Percentiles rank a stretch among this genome's conserved stretches.
Evolutionary conservation across 2,113 vertebrate genomes (phyloP).

Genomic region (Thermophis baileyi): DNA sequence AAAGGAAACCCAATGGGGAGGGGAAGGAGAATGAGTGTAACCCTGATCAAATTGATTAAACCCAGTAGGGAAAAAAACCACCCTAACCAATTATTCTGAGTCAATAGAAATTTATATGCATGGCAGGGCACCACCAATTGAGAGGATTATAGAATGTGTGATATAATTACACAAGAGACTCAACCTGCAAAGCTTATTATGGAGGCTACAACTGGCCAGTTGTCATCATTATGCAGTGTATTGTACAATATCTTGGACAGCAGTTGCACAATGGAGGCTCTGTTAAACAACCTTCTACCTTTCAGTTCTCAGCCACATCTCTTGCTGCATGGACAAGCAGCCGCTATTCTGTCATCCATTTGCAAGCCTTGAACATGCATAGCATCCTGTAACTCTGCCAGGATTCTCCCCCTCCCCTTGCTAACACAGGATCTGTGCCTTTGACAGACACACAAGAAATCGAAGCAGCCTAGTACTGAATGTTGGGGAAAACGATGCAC

Average conservation of each 20-base stretch:
- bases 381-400: neutral
- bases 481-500: neutral
- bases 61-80: neutral
- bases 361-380: neutral
- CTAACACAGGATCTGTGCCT: neutral
- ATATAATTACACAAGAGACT: neutral
- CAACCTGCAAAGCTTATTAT: neutral
- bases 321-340: neutral
- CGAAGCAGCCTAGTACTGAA: neutral
- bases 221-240: neutral
- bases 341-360: neutral
- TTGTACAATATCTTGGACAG: neutral
- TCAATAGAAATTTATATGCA: constrained; percentile 17
- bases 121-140: constrained; percentile 1
- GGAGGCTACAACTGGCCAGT: neutral
- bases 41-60: neutral
- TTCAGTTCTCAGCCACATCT: neutral
- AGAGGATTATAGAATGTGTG: neutral
- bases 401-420: too few relatives aligned
- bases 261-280: neutral
- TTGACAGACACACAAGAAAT: neutral
- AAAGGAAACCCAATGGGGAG: neutral
- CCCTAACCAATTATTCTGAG: constrained; percentile 17
- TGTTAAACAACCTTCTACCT: neutral
- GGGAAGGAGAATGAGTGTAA: neutral